Conservation (phyloP, 2,888 invertebrate genomes). For the Macropis europaea region DNA sequence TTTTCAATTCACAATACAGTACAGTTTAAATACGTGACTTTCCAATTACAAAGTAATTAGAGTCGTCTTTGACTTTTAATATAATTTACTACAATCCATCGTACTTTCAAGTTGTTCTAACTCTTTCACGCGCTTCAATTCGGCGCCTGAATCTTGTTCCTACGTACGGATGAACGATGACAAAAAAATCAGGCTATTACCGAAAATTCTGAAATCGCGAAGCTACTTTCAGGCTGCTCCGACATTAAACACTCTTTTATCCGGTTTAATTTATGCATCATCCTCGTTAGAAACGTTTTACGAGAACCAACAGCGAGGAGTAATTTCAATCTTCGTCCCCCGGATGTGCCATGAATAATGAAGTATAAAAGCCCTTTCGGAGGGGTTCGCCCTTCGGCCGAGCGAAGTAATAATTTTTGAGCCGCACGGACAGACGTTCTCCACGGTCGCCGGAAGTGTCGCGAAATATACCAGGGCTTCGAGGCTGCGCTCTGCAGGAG, state of each 20-base stretch:
- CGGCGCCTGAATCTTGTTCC: too few species aligned
- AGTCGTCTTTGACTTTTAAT: too few species aligned
- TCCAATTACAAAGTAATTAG: too few species aligned
- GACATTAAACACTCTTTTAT: conserved; percentile 1
- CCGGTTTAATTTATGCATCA: conserved; percentile 21
- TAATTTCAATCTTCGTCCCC: conserved; percentile 37
- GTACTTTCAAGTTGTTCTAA: too few species aligned
- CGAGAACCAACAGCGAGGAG: conserved; percentile 1
- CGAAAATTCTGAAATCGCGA: too few species aligned
- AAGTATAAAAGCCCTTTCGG: conserved; percentile 10
- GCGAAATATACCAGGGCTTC: conserved; percentile 31
- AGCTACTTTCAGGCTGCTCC: too few species aligned
- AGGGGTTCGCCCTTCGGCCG: background rate
- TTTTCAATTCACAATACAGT: too few species aligned
- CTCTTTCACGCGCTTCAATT: too few species aligned
- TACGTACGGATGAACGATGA: too few species aligned
- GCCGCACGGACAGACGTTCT: conserved; percentile 13
- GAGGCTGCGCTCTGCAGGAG: conserved; percentile 19
- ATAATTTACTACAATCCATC: too few species aligned
- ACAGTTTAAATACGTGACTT: too few species aligned
- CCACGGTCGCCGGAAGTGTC: background rate
- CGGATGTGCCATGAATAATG: conserved; percentile 42
- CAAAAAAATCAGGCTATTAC: too few species aligned
- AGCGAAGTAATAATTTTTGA: conserved; percentile 46
- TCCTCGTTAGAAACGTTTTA: conserved; percentile 1